Conservation (phyloP, 2,888 invertebrate genomes). For the Spilarctia lutea region DNA sequence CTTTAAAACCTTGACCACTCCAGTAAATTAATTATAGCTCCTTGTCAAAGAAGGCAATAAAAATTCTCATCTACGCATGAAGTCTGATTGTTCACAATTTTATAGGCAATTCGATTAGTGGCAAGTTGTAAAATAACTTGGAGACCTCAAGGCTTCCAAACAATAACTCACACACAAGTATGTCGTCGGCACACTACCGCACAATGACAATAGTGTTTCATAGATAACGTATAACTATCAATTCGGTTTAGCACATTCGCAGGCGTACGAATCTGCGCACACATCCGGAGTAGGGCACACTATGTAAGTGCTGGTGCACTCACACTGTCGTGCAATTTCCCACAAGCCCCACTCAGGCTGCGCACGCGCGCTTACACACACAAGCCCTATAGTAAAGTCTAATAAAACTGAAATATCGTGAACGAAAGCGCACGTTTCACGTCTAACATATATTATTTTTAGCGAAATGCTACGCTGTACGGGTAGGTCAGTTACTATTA, state of each 20-base stretch:
- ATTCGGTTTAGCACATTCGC: slow-evolving; percentile 81
- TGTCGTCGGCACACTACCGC: slow-evolving; percentile 55
- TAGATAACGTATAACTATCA: slow-evolving; percentile 78
- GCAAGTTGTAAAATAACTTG: slow-evolving; percentile 78
- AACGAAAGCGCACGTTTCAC: slow-evolving; percentile 79
- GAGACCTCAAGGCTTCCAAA: slow-evolving; percentile 67
- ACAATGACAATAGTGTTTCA: slow-evolving; percentile 60
- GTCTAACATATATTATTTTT: slow-evolving; percentile 71
- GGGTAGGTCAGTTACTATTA: slow-evolving; percentile 83
- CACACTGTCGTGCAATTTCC: slow-evolving; percentile 67
- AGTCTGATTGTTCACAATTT: slow-evolving; percentile 77
- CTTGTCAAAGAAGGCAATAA: slow-evolving; percentile 66
- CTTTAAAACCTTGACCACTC: slow-evolving; percentile 70
- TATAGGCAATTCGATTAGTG: slow-evolving; percentile 76
- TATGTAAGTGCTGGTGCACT: slow-evolving; percentile 62
- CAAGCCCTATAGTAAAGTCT: slow-evolving; percentile 59
- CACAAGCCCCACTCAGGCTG: slow-evolving; percentile 61
- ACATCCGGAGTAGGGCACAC: slow-evolving; percentile 82
- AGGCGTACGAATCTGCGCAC: slow-evolving; percentile 79
- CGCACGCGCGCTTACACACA: slow-evolving; percentile 55
- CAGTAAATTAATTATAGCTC: slow-evolving; percentile 73
- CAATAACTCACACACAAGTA: slow-evolving; percentile 63
- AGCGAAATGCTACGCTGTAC: slow-evolving; percentile 73
- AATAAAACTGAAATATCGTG: slow-evolving; percentile 70
- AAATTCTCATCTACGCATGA: slow-evolving; percentile 71